phyloP scores from a whole-genome alignment of 2,113 vertebrate species.

The Hyla sarda region DNA sequence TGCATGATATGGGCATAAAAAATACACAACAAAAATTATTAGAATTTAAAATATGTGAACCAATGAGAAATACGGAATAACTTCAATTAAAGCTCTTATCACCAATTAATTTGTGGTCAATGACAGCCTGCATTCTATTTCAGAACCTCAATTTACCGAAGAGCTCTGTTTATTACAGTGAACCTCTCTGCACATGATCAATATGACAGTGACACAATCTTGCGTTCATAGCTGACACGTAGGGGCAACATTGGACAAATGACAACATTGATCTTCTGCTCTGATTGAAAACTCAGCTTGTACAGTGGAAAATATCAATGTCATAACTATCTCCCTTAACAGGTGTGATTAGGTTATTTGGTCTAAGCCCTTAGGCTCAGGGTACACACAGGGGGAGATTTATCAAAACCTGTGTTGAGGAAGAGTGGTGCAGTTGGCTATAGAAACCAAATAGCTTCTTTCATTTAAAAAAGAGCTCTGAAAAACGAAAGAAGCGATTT shows the following conservation, averaged over 20 bases:
- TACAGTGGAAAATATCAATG: not conserved
- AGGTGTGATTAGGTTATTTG: not conserved
- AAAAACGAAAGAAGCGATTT: no score
- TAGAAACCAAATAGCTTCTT: no score
- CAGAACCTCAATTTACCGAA: not conserved
- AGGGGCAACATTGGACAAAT: not conserved
- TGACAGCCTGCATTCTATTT: not conserved
- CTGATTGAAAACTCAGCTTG: not conserved
- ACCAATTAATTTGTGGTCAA: not conserved
- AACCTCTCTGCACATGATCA: not conserved
- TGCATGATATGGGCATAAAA: no score
- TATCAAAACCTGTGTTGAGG: no score
- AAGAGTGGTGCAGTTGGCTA: no score
- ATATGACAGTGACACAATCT: not conserved
- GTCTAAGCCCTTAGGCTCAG: conserved; percentile 1
- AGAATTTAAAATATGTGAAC: no score
- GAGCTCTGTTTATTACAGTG: not conserved
- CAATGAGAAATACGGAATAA: not conserved
- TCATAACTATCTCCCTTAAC: not conserved
- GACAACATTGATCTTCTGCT: not conserved
- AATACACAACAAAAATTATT: no score
- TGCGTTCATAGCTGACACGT: not conserved
- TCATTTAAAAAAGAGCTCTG: no score
- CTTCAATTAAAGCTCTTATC: not conserved
- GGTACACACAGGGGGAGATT: no score